A percentile compares a stretch with the other conserved stretches of the same genome.
These are phyloP conservation scores for Platerodrilus igneus DNA, from an alignment of 2,888 invertebrate species.

Conservation along the genomic window DNA sequence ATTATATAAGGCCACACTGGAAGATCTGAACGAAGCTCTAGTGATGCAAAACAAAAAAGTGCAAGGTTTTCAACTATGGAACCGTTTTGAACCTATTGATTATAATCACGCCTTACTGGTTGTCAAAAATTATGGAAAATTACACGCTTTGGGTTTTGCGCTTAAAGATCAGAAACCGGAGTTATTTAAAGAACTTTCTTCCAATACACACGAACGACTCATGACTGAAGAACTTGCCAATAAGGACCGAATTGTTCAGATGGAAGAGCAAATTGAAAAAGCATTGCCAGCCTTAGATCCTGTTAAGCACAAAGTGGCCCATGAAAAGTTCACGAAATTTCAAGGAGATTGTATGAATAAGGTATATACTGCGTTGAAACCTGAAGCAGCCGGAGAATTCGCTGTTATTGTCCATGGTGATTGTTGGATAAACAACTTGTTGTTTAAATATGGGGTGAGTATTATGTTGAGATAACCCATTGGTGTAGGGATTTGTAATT, in stretches of 20 bases:
- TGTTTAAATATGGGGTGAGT: no score
- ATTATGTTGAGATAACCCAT: no score
- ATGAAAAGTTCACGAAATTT: slow-evolving; percentile 10
- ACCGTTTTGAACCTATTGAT: slow-evolving; percentile 26
- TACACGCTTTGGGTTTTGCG: slow-evolving; percentile 34
- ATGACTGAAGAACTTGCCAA: not conserved
- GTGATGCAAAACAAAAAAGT: slow-evolving; percentile 30
- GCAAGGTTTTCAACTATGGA: slow-evolving; percentile 13
- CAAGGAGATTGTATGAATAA: no score
- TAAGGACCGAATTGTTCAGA: no score
- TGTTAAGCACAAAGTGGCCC: not conserved
- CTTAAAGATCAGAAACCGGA: slow-evolving; percentile 27
- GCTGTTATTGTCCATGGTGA: no score
- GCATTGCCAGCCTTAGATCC: not conserved
- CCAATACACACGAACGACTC: slow-evolving; percentile 16
- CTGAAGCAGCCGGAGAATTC: no score
- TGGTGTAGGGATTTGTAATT: no score
- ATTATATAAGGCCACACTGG: slow-evolving; percentile 14
- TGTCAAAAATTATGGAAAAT: slow-evolving; percentile 30
- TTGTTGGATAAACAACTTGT: no score
- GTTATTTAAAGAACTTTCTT: slow-evolving; percentile 20
- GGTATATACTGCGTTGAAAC: no score
- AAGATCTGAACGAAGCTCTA: slow-evolving; percentile 26
- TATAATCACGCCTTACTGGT: slow-evolving; percentile 29
- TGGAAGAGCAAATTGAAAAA: not conserved